A percentile compares a stretch with the other conserved stretches of the same genome.
Evolutionary conservation across 53 echinoderm and acorn worm genomes (phyloP).

Genomic region (Paelopatides confundens): DNA sequence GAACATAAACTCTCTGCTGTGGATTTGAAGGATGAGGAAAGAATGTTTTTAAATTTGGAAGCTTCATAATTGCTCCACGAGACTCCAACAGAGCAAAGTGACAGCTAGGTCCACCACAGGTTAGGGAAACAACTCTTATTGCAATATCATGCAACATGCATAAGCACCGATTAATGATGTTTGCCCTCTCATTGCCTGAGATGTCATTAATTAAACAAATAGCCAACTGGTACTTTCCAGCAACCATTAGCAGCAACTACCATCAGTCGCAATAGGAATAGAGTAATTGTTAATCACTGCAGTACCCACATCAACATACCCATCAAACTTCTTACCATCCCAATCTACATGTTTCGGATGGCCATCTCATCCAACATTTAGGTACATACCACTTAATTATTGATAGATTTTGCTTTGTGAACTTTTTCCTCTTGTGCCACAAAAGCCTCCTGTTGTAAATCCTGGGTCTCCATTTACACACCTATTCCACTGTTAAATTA

Average conservation of each 20-base stretch:
- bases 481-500: constrained; percentile 46
- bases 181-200: constrained; percentile 40
- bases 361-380: constrained; percentile 82
- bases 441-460: constrained; percentile 58
- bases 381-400: constrained; percentile 36
- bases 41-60: too few species aligned
- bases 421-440: constrained; percentile 42
- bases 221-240: constrained; percentile 58
- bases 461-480: constrained; percentile 55
- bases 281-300: constrained; percentile 35
- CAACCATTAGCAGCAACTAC: constrained; percentile 46
- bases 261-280: constrained; percentile 40
- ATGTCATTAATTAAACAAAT: constrained; percentile 59
- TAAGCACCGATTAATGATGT: neutral
- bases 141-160: constrained; percentile 24
- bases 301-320: constrained; percentile 64
- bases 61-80: too few species aligned
- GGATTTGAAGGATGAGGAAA: too few species aligned
- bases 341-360: constrained; percentile 66
- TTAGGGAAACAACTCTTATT: too few species aligned
- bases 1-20: too few species aligned
- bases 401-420: neutral
- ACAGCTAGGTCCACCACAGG: too few species aligned
- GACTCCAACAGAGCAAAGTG: too few species aligned
- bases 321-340: constrained; percentile 43